phyloP scores from a whole-genome alignment of 2,888 invertebrate genomes.

The Antitype chi region DNA sequence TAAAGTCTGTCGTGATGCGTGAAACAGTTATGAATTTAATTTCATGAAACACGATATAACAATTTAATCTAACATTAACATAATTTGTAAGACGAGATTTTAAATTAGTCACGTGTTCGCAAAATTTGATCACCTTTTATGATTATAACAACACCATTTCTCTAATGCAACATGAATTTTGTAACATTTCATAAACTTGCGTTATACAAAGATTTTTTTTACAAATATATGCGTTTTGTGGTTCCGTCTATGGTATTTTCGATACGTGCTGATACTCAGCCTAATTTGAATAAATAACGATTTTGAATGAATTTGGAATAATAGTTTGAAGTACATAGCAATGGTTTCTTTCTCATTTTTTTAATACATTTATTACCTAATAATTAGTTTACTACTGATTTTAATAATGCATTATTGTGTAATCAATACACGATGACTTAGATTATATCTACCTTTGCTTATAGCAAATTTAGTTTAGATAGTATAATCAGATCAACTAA shows the following conservation, averaged over 20 bases:
- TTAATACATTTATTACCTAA: conserved; percentile 13
- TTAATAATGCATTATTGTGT: background rate
- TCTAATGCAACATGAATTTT: background rate
- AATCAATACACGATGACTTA: background rate
- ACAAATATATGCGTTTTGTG: too few relatives aligned
- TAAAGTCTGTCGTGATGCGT: background rate
- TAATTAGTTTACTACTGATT: background rate
- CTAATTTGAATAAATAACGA: too few relatives aligned
- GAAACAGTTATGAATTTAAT: background rate
- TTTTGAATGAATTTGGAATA: background rate
- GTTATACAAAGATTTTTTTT: background rate
- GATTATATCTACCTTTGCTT: background rate
- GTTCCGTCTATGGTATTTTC: too few relatives aligned
- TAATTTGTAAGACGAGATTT: background rate
- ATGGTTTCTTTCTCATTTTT: conserved; percentile 14
- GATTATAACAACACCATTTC: background rate
- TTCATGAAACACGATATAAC: background rate
- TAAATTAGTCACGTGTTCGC: background rate
- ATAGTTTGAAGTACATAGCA: conserved; percentile 13
- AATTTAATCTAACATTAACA: background rate
- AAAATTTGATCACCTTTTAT: background rate
- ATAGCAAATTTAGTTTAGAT: background rate
- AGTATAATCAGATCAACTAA: conserved; percentile 41
- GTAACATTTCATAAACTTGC: background rate
- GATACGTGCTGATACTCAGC: too few relatives aligned